Percentiles rank a stretch among this genome's conserved stretches.
phyloP scores from a whole-genome alignment of 2,797 vertebrate genomes.

The Gymnoscopelus microlampas region DNA sequence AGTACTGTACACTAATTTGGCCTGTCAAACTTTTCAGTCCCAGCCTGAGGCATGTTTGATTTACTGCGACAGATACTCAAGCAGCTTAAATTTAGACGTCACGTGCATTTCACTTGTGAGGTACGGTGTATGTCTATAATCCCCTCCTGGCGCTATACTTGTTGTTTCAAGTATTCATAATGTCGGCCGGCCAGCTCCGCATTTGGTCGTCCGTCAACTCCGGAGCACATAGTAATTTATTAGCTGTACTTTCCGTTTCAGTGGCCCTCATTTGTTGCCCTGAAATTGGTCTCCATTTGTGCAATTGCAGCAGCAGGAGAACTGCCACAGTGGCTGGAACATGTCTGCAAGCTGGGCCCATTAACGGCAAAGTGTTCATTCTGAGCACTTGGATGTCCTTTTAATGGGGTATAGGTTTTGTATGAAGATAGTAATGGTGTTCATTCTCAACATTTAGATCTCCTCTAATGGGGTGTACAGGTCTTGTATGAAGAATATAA shows the following conservation, averaged over 20 bases:
- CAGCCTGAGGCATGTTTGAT: too few species aligned
- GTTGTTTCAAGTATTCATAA: too few species aligned
- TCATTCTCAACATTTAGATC: slow-evolving; percentile 30
- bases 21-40: too few species aligned
- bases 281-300: slow-evolving; percentile 27
- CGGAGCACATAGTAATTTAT: slow-evolving; percentile 12
- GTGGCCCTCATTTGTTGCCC: neutral
- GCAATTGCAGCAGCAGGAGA: slow-evolving; percentile 29
- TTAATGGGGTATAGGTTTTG: slow-evolving; percentile 42
- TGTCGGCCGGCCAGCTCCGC: too few species aligned
- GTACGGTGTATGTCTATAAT: too few species aligned
- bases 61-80: too few species aligned
- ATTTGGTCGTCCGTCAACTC: too few species aligned
- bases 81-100: too few species aligned
- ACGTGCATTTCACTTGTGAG: too few species aligned
- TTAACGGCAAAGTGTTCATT: slow-evolving; percentile 34
- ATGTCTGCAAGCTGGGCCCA: slow-evolving; percentile 30
- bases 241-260: slow-evolving; percentile 24
- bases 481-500: slow-evolving; percentile 24
- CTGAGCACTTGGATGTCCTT: slow-evolving; percentile 34
- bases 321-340: slow-evolving; percentile 3
- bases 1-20: too few species aligned
- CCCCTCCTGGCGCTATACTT: too few species aligned
- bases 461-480: slow-evolving; percentile 28
- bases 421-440: neutral